These are phyloP conservation scores for Sebastes kiyomatsui DNA, from an alignment of 2,797 vertebrate species.

Conservation along the genomic window DNA sequence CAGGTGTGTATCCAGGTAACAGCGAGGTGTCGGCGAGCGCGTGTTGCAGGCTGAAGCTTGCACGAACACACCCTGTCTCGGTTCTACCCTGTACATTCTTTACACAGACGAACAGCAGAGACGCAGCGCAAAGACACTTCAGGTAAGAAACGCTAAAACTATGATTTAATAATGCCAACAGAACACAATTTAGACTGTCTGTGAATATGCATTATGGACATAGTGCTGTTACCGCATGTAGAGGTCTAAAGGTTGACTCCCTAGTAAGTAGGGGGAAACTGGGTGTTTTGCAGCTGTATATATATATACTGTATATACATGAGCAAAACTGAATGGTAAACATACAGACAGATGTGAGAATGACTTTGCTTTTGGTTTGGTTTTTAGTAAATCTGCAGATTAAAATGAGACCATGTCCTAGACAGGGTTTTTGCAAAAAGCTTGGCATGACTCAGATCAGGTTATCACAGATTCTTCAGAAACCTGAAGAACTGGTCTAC, in stretches of 20 bases:
- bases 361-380: not conserved
- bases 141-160: slow-evolving; percentile 31
- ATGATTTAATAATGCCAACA: not conserved
- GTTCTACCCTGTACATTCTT: slow-evolving; percentile 17
- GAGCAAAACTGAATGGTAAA: not conserved
- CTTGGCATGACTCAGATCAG: not conserved
- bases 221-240: no score
- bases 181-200: not conserved
- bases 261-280: not conserved
- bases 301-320: no score
- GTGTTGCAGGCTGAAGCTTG: slow-evolving; percentile 56
- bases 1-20: slow-evolving; percentile 11
- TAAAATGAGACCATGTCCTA: not conserved
- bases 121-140: not conserved
- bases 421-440: not conserved
- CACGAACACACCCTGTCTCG: slow-evolving; percentile 26
- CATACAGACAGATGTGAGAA: not conserved
- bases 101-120: not conserved
- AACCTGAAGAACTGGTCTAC: slow-evolving; percentile 22
- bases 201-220: not conserved
- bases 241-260: not conserved
- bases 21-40: not conserved
- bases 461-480: not conserved
- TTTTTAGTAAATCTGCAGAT: not conserved
- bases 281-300: not conserved